These are phyloP conservation scores for Clavelina lepadiformis DNA, from an alignment of 23 tunicate species.

Conservation along the genomic window DNA sequence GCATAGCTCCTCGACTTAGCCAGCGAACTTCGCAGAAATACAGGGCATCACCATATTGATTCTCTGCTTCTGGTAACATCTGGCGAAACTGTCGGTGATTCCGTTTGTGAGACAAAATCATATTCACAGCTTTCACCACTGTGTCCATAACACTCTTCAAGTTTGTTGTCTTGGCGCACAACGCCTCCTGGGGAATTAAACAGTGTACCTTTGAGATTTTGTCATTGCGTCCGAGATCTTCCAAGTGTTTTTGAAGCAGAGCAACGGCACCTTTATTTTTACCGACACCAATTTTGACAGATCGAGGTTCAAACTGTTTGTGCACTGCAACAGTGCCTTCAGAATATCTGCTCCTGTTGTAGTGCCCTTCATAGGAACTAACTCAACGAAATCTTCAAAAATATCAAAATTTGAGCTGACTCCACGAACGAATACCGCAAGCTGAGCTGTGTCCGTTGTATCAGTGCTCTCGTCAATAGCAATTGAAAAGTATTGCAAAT, in stretches of 20 bases:
- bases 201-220: conserved; percentile 40
- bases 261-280: conserved; percentile 50
- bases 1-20: conserved; percentile 76
- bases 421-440: conserved; percentile 66
- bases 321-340: conserved; percentile 45
- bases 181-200: conserved; percentile 67
- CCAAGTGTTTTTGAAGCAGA: conserved; percentile 71
- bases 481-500: conserved; percentile 46
- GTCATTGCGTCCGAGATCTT: conserved; percentile 27
- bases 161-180: conserved; percentile 49
- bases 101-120: conserved; percentile 45
- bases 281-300: no score
- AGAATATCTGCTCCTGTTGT: conserved; percentile 67
- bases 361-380: conserved; percentile 50
- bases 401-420: conserved; percentile 40
- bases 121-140: conserved; percentile 58
- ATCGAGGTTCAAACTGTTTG: conserved; percentile 17
- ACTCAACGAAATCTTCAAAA: conserved; percentile 40
- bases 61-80: conserved; percentile 60
- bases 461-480: conserved; percentile 51
- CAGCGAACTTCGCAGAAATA: conserved; percentile 70
- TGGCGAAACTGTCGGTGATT: conserved; percentile 73
- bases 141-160: conserved; percentile 49
- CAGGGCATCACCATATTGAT: conserved; percentile 54
- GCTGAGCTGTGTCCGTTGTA: conserved; percentile 63